These are phyloP conservation scores for Urocyon cinereoargenteus DNA, from an alignment of 2,797 vertebrate genomes.

Conservation along the genomic window DNA sequence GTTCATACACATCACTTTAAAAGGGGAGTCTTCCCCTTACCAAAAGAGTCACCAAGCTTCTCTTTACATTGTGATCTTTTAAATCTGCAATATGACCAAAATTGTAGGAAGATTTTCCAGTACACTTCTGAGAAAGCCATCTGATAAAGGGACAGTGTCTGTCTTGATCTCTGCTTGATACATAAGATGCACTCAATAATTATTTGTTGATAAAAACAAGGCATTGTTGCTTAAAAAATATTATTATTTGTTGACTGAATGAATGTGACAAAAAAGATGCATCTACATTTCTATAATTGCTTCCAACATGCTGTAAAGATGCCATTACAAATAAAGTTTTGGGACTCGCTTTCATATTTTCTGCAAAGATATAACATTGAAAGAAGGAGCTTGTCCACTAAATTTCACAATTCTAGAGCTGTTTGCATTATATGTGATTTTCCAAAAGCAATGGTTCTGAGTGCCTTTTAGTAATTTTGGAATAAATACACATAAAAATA, in stretches of 20 bases:
- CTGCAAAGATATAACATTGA: slow-evolving; percentile 21
- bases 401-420: slow-evolving; percentile 37
- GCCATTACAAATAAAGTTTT: background rate
- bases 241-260: background rate
- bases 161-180: background rate
- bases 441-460: background rate
- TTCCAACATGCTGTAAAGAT: background rate
- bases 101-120: background rate
- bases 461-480: background rate
- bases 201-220: background rate
- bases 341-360: background rate
- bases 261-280: background rate
- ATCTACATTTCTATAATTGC: background rate
- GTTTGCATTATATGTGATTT: background rate
- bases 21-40: background rate
- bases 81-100: background rate
- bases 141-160: background rate
- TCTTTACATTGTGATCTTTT: background rate
- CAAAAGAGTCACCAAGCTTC: background rate
- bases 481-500: background rate
- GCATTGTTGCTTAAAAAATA: too few relatives aligned
- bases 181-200: background rate
- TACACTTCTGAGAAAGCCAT: background rate
- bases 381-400: background rate
- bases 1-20: background rate